Conservation (phyloP, 1,140 invertebrate genomes). For the Diorhabda elongata region DNA sequence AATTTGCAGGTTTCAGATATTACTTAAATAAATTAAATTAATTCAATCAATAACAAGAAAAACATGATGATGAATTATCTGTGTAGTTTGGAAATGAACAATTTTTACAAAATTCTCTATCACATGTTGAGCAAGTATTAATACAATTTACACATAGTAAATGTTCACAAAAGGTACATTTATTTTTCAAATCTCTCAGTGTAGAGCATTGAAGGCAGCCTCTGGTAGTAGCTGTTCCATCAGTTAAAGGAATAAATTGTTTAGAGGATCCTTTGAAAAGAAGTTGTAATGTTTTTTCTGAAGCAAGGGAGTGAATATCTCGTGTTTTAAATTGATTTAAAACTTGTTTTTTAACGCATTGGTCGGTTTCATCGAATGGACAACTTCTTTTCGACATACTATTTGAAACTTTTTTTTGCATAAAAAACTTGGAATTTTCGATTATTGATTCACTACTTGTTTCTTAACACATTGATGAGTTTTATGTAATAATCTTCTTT, state of each 20-base stretch:
- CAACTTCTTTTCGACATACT: constrained; percentile 15
- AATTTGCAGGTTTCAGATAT: neutral
- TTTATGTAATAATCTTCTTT: too few relatives aligned
- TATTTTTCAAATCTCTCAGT: constrained; percentile 3
- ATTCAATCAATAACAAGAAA: constrained; percentile 15
- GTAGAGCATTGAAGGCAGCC: constrained; percentile 12
- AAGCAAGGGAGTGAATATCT: constrained; percentile 9
- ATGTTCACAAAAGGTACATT: constrained; percentile 14
- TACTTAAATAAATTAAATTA: too few relatives aligned
- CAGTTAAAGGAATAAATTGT: constrained; percentile 5
- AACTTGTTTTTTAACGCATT: constrained; percentile 11
- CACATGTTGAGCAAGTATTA: constrained; percentile 7
- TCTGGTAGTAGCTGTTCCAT: neutral
- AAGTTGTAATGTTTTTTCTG: constrained; percentile 17
- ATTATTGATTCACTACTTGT: too few relatives aligned
- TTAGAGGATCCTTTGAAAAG: constrained; percentile 14
- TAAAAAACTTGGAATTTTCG: neutral
- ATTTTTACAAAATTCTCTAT: constrained; percentile 18
- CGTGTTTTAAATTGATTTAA: neutral
- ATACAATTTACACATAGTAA: constrained; percentile 11
- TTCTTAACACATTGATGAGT: too few relatives aligned
- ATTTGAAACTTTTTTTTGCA: neutral
- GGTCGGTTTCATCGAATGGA: constrained; percentile 14
- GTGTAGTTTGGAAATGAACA: constrained; percentile 15
- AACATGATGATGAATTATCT: constrained; percentile 7